Evolutionary conservation across 2,113 vertebrate species (phyloP), one percentile per base, ranked within the genome.

Genomic region (Gallinago undulata): DNA sequence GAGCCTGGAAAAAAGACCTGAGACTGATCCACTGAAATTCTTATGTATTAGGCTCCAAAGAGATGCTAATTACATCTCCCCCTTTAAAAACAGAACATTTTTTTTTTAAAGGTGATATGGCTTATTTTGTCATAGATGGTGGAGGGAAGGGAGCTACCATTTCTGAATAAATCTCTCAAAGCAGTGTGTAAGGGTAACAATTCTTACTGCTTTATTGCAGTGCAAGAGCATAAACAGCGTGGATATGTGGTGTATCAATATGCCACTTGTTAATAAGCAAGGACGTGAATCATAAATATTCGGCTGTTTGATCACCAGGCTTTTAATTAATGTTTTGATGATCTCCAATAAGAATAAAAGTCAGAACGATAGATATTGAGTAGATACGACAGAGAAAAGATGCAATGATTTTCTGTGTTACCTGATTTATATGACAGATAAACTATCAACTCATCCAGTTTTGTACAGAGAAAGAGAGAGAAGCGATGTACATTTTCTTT

Each of bases 271-370:
- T 97, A 97, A 97, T 97, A 97, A 97, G 94, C 84, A 93, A 93
- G 96, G 94, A 96, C 7, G 45, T 94, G 94, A 97, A 97, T 97
- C 91, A 97, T 97, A 97, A 97, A 97, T 97, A 97, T 97, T 96
- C 50, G 25, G 68, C 92, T 97, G 95, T 96, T 97, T 97, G 97
- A 97, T 97, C 97, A 97, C 89, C 90, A 84, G 89, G 90, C 96
- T 97, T 97, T 97, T 97, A 97, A 97, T 97, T 97, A 97, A 97
- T 97, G 97, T 97, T 97, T 97, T 97, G 97, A 97, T 97, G 97
- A 96, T 97, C 95, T 97, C 96, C 96, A 97, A 97, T 97, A 97
- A 97, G 97, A 97, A 97, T 97, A 97, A 97, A 97, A 97, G 94
- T 97, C 96, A 97, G 96, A 95, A 63, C 66, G 80, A 87, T 96